Conservation (phyloP, 2,797 vertebrate genomes). For the Sebastes matsubarae region DNA sequence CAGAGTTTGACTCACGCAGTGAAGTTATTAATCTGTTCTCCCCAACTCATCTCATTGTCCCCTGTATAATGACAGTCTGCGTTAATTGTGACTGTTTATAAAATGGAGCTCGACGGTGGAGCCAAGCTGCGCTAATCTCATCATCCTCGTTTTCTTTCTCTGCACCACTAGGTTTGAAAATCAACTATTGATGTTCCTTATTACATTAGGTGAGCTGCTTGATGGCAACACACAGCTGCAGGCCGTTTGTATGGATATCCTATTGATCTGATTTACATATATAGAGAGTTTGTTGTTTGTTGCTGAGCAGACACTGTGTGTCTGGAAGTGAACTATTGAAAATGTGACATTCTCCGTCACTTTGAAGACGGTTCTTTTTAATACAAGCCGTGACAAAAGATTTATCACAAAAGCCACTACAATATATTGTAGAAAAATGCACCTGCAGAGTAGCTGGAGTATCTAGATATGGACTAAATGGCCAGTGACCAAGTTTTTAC, state of each 20-base stretch:
- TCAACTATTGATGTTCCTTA: constrained; percentile 85
- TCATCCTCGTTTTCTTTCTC: constrained; percentile 78
- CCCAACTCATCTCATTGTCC: constrained; percentile 75
- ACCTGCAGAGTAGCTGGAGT: background rate
- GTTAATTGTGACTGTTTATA: constrained; percentile 82
- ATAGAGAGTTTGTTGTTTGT: constrained; percentile 81
- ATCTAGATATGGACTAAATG: background rate
- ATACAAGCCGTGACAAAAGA: constrained; percentile 1
- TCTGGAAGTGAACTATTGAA: constrained; percentile 72
- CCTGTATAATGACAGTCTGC: constrained; percentile 78
- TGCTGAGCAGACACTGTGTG: constrained; percentile 74
- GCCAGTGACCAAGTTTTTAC: background rate
- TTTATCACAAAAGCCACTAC: constrained; percentile 6
- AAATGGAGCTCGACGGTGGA: constrained; percentile 73
- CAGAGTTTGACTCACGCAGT: constrained; percentile 71
- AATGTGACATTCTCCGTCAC: constrained; percentile 68
- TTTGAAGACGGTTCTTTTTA: constrained; percentile 30
- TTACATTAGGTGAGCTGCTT: constrained; percentile 81
- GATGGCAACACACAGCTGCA: constrained; percentile 82
- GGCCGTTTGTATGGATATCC: constrained; percentile 83
- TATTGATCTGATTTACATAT: constrained; percentile 87
- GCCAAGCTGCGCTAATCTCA: constrained; percentile 82
- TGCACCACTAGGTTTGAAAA: constrained; percentile 84
- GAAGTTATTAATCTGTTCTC: constrained; percentile 80
- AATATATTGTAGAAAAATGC: background rate